Evolutionary conservation across 35 echinoderm and acorn worm genomes (phyloP).

Genomic region (Strongylocentrotus purpuratus): DNA sequence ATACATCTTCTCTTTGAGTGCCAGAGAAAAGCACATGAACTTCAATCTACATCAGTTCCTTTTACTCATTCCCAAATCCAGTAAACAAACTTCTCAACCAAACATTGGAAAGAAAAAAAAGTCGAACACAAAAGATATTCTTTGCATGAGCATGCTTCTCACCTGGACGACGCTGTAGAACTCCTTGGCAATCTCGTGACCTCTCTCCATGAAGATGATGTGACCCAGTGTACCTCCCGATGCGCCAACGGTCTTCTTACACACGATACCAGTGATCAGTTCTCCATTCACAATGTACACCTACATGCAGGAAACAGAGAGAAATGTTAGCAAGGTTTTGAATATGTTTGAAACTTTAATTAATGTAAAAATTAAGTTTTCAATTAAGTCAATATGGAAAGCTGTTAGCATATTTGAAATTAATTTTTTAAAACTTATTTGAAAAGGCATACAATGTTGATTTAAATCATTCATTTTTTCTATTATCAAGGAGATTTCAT

Average conservation of each 20-base stretch:
- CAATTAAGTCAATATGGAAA: neutral
- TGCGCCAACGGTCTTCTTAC: constrained; percentile 96
- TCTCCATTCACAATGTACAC: constrained; percentile 97
- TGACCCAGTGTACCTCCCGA: constrained; percentile 92
- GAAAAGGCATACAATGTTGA: no score
- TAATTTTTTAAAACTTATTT: no score
- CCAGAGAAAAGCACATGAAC: no score
- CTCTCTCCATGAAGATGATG: constrained; percentile 95
- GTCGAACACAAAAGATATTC: neutral
- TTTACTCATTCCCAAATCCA: no score
- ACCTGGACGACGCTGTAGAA: constrained; percentile 78
- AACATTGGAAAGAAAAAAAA: neutral
- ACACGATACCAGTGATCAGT: constrained; percentile 89
- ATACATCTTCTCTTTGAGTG: no score
- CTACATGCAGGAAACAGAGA: constrained; percentile 32
- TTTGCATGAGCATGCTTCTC: neutral
- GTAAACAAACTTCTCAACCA: neutral
- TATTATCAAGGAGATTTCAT: no score
- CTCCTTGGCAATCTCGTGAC: constrained; percentile 84
- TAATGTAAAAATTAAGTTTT: neutral
- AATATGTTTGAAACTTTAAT: neutral
- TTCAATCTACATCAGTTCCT: no score
- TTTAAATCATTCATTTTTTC: no score
- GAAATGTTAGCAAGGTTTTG: neutral
- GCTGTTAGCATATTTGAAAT: no score